These are phyloP conservation scores for Chlamydotis undulata DNA, from an alignment of 2,113 vertebrate genomes.

Conservation along the genomic window DNA sequence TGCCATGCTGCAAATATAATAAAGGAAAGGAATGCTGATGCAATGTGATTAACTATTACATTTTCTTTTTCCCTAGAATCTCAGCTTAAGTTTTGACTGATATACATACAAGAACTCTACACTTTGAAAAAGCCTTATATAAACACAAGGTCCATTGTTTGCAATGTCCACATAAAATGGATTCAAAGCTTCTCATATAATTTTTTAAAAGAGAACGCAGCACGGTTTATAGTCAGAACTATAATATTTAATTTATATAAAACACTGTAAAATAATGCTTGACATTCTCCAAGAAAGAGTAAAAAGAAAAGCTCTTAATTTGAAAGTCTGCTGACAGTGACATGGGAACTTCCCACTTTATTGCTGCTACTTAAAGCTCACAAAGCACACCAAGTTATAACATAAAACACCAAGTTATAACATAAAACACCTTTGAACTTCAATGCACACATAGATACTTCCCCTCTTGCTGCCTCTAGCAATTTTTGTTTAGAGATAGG, in stretches of 20 bases:
- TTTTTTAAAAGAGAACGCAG: neutral
- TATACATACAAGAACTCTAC: neutral
- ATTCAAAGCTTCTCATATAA: neutral
- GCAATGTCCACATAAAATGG: neutral
- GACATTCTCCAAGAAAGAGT: neutral
- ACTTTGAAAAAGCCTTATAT: neutral
- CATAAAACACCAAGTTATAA: neutral
- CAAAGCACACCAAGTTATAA: neutral
- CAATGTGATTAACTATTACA: neutral
- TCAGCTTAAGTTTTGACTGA: neutral
- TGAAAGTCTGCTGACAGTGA: neutral
- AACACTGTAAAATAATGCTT: neutral
- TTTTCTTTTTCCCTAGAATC: neutral
- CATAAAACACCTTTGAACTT: constrained; percentile 28
- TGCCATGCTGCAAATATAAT: neutral
- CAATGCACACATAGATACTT: neutral
- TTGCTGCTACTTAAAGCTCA: neutral
- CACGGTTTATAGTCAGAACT: neutral
- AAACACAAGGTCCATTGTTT: neutral
- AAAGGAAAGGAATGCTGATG: neutral
- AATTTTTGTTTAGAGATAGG: neutral
- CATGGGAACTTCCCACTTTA: neutral
- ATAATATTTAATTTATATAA: neutral
- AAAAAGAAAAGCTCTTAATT: neutral
- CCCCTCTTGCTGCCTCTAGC: neutral